phyloP scores from a whole-genome alignment of 2,113 vertebrate genomes.

The Telmatochromis sp. region DNA sequence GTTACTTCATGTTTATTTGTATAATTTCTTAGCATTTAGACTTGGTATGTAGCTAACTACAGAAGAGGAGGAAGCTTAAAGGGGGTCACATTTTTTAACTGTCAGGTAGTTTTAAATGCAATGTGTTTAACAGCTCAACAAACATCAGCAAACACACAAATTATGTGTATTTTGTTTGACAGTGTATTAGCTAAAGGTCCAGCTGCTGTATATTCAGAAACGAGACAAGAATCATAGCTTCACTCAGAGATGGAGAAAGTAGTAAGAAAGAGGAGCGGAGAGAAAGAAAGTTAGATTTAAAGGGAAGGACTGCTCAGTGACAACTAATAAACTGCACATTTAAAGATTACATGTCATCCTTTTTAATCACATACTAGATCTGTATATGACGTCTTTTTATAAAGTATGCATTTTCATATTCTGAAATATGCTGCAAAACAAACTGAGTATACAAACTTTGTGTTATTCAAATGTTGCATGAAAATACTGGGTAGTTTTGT shows the following conservation, averaged over 20 bases:
- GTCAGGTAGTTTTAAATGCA: not conserved
- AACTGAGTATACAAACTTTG: not conserved
- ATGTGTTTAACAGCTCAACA: not conserved
- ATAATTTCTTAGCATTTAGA: not conserved
- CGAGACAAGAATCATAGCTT: not conserved
- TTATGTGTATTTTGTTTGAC: not conserved
- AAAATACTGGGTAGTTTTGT: not conserved
- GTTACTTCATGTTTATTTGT: not conserved
- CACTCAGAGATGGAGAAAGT: not conserved
- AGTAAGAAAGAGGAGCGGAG: accelerated
- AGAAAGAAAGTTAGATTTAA: not conserved
- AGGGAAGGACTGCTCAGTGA: not conserved
- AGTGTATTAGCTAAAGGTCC: not conserved
- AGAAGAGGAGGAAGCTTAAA: not conserved
- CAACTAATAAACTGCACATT: not conserved
- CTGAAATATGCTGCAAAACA: not conserved
- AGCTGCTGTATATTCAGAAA: not conserved
- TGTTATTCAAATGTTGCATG: not conserved
- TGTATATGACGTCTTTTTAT: not conserved
- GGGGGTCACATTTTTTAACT: not conserved
- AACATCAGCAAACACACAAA: not conserved
- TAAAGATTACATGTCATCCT: not conserved
- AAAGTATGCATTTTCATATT: not conserved
- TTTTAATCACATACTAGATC: not conserved
- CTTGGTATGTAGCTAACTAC: not conserved